A percentile compares a stretch with the other conserved stretches of the same genome.
Conservation (phyloP, 2,797 vertebrate genomes). For the Lindbergichthys nudifrons region DNA sequence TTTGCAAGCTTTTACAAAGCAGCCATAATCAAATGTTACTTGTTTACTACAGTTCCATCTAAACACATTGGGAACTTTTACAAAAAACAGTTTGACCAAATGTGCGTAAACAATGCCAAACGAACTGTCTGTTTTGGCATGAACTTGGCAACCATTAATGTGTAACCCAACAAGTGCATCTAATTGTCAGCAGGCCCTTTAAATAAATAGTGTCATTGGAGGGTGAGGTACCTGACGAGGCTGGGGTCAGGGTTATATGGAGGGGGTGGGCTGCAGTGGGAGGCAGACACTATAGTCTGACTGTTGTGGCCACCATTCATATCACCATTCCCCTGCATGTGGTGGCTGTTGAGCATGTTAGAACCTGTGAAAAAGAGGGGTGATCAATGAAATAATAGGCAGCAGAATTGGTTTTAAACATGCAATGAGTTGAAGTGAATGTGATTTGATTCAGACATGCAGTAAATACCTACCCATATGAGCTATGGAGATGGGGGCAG, state of each 20-base stretch:
- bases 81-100: constrained; percentile 23
- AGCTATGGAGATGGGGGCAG: constrained; percentile 81
- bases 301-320: constrained; percentile 92
- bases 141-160: constrained; percentile 20
- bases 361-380: constrained; percentile 80
- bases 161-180: constrained; percentile 52
- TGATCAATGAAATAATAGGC: constrained; percentile 15
- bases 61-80: constrained; percentile 37
- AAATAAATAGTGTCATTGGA: constrained; percentile 84
- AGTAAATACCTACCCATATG: constrained; percentile 89
- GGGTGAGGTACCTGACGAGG: constrained; percentile 94
- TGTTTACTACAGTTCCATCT: constrained; percentile 39
- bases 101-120: constrained; percentile 29
- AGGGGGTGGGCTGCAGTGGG: constrained; percentile 96
- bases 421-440: background rate
- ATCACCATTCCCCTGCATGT: constrained; percentile 92
- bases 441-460: constrained; percentile 16
- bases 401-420: background rate
- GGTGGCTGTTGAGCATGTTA: constrained; percentile 90
- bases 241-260: constrained; percentile 97
- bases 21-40: constrained; percentile 37
- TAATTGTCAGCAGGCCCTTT: constrained; percentile 62
- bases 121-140: constrained; percentile 31
- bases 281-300: constrained; percentile 93
- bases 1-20: constrained; percentile 51